Percentiles rank a stretch among this genome's conserved stretches.
Evolutionary conservation across 2,113 vertebrate genomes (phyloP).

Genomic region (Entomyzon cyanotis): DNA sequence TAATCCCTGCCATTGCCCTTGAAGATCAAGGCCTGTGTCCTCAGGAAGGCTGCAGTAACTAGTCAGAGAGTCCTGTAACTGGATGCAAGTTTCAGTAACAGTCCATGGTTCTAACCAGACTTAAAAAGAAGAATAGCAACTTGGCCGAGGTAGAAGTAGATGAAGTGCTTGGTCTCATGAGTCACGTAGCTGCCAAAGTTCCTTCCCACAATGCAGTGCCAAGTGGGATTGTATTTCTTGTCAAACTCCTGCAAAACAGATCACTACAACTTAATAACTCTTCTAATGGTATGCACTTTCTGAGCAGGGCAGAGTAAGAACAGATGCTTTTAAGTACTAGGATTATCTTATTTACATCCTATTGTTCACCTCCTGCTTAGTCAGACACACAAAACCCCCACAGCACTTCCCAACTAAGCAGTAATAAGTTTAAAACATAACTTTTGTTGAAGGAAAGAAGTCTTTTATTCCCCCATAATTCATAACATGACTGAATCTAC

Average conservation of each 20-base stretch:
- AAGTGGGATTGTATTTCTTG: constrained; percentile 98
- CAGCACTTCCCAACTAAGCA: not conserved
- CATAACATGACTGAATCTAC: not conserved
- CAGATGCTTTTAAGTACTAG: not conserved
- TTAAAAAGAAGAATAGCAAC: constrained; percentile 98
- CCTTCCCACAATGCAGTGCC: constrained; percentile 98
- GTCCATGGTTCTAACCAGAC: constrained; percentile 82
- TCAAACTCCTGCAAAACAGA: constrained; percentile 87
- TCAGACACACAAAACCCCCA: not conserved
- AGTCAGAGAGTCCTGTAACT: constrained; percentile 72
- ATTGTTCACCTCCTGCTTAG: not conserved
- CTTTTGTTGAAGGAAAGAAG: not conserved
- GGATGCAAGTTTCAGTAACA: constrained; percentile 60
- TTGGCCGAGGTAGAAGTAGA: constrained; percentile 99
- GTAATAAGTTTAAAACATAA: not conserved
- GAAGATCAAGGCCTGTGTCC: constrained; percentile 69
- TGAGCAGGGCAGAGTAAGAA: not conserved
- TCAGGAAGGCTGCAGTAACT: constrained; percentile 73
- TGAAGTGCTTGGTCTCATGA: constrained; percentile 99
- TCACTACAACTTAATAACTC: not conserved
- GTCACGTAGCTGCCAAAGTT: constrained; percentile 99
- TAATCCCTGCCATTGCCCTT: constrained; percentile 82
- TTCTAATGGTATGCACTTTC: not conserved
- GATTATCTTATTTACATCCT: constrained; percentile 9
- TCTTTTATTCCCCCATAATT: not conserved